Conservation (phyloP, 2,113 vertebrate species). For the Rhombomys opimus region DNA sequence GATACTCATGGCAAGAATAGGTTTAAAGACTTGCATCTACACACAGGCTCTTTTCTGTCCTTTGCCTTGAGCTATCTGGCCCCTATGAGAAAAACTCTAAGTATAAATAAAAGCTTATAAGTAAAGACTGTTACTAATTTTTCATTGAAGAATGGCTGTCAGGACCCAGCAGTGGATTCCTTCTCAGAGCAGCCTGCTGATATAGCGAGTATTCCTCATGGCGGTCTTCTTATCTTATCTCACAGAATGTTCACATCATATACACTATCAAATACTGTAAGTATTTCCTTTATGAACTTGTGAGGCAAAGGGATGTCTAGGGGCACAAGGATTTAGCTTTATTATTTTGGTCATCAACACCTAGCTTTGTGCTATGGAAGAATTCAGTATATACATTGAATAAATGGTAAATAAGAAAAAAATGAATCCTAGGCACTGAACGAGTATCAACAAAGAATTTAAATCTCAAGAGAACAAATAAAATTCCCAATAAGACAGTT, state of each 20-base stretch:
- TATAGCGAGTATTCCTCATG: background rate
- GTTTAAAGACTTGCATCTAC: background rate
- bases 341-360: conserved; percentile 13
- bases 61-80: background rate
- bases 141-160: background rate
- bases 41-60: background rate
- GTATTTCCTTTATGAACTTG: background rate
- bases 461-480: background rate
- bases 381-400: background rate
- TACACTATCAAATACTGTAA: background rate
- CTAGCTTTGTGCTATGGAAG: background rate
- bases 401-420: background rate
- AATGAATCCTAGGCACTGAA: background rate
- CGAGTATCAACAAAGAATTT: background rate
- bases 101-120: background rate
- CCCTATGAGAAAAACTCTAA: background rate
- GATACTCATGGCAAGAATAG: background rate
- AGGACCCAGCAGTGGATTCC: background rate
- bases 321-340: background rate
- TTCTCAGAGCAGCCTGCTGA: background rate
- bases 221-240: background rate
- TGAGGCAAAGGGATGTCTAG: background rate
- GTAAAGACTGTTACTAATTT: background rate
- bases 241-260: background rate
- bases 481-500: no score